Percentiles rank a stretch among this genome's conserved stretches.
phyloP scores from a whole-genome alignment of 2,888 invertebrate genomes.

The Nysson spinosus region DNA sequence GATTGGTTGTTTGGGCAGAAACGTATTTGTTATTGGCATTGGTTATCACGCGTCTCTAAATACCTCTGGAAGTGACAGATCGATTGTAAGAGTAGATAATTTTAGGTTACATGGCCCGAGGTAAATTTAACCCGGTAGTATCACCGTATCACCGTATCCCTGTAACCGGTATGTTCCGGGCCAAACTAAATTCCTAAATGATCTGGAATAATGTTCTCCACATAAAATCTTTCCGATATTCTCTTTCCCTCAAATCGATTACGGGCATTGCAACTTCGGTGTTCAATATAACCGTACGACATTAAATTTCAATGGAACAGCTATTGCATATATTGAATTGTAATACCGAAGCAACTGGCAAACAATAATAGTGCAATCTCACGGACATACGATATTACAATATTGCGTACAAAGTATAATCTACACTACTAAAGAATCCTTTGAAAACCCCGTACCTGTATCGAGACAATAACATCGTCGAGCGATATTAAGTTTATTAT shows the following conservation, averaged over 20 bases:
- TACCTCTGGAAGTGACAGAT: slow-evolving; percentile 19
- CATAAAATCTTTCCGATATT: slow-evolving; percentile 36
- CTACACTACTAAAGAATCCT: too few species aligned
- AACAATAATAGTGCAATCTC: too few species aligned
- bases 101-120: too few species aligned
- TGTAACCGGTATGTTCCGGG: too few species aligned
- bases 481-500: too few species aligned
- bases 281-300: slow-evolving; percentile 15
- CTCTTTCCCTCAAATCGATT: slow-evolving; percentile 13
- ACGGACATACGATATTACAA: too few species aligned
- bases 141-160: not conserved
- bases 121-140: too few species aligned
- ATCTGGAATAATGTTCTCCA: slow-evolving; percentile 29
- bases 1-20: slow-evolving; percentile 15
- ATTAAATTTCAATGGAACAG: slow-evolving; percentile 19
- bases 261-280: slow-evolving; percentile 26
- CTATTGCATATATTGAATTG: slow-evolving; percentile 17
- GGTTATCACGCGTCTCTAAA: slow-evolving; percentile 1
- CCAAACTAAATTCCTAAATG: slow-evolving; percentile 26
- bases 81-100: not conserved
- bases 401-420: too few species aligned
- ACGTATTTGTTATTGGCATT: slow-evolving; percentile 27
- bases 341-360: not conserved
- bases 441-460: too few species aligned
- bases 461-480: too few species aligned